phyloP scores from a whole-genome alignment of 2,797 vertebrate species.

The Remorina albescens region DNA sequence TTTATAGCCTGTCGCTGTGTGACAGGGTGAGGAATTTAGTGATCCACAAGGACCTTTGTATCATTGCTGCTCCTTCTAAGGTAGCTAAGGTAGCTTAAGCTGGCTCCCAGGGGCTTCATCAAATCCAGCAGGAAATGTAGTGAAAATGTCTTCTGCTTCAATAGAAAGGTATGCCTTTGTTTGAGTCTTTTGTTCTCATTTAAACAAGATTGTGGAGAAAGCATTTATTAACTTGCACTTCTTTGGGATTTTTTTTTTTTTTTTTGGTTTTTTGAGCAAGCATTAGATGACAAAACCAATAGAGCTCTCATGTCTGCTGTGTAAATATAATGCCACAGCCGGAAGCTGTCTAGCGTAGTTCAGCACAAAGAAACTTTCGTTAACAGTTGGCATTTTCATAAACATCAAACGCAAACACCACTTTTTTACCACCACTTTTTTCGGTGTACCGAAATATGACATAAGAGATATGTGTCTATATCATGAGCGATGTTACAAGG shows the following conservation, averaged over 20 bases:
- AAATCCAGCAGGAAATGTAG: conserved; percentile 16
- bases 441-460: no score
- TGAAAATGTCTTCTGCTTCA: neutral
- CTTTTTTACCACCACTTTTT: no score
- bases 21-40: conserved; percentile 51
- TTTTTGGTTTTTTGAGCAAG: neutral
- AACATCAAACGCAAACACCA: no score
- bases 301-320: neutral
- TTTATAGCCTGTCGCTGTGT: conserved; percentile 36
- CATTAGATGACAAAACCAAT: neutral
- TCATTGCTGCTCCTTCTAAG: conserved; percentile 41
- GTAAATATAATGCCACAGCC: neutral
- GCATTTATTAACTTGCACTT: neutral
- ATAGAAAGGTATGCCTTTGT: neutral
- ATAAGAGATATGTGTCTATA: no score
- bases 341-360: neutral
- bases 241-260: neutral
- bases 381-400: no score
- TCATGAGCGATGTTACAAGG: no score
- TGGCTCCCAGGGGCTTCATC: neutral
- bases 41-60: conserved; percentile 64
- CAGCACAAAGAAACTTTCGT: neutral
- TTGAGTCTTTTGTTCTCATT: neutral
- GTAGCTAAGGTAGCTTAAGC: conserved; percentile 35
- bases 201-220: neutral